phyloP scores from a whole-genome alignment of 2,797 vertebrate species.

The Calcarius lapponicus region DNA sequence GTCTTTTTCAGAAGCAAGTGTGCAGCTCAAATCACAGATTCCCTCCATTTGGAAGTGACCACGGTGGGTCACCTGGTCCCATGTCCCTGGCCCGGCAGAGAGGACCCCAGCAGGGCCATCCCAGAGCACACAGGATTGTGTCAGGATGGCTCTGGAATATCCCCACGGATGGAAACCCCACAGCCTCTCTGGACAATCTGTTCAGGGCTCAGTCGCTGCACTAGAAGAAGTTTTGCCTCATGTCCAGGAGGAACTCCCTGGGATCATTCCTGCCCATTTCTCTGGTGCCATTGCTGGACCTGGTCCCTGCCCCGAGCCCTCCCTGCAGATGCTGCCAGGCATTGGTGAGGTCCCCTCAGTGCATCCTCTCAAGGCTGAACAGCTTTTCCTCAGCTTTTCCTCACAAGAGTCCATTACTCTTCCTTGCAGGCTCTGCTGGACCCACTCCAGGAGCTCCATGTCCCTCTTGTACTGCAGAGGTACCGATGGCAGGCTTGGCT shows the following conservation, averaged over 20 bases:
- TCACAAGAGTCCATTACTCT: not conserved
- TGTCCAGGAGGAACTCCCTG: not conserved
- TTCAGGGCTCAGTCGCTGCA: fast-evolving
- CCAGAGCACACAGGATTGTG: not conserved
- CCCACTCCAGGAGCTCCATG: not conserved
- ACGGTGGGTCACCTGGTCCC: too few species aligned
- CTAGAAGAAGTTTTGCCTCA: not conserved
- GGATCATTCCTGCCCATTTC: not conserved
- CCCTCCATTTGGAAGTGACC: not conserved
- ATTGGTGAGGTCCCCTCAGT: not conserved
- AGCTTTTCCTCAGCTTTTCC: not conserved
- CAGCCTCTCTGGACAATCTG: not conserved
- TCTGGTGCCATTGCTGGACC: not conserved
- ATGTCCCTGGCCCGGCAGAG: not conserved
- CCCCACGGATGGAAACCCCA: not conserved
- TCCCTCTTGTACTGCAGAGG: not conserved
- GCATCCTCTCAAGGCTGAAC: not conserved
- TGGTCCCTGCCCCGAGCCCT: not conserved
- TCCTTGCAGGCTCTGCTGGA: too few species aligned
- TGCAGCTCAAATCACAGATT: not conserved
- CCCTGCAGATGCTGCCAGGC: not conserved
- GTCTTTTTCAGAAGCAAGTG: not conserved
- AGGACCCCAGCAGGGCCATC: not conserved
- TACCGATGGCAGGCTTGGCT: fast-evolving
- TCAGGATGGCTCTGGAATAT: too few species aligned